Conservation (phyloP, 2,113 vertebrate genomes). For the Oryzias woworae region DNA sequence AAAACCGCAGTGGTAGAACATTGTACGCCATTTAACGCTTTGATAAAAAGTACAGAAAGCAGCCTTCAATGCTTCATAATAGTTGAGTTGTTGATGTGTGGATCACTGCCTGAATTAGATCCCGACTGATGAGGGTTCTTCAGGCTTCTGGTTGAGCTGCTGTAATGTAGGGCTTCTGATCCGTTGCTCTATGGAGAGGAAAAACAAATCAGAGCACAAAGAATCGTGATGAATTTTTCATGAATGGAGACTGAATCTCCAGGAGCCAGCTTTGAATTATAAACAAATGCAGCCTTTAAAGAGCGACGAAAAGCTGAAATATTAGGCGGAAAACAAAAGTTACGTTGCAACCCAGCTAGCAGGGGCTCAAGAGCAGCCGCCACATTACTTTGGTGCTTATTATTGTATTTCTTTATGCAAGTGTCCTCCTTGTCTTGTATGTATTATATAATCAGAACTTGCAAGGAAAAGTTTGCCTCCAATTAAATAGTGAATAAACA, state of each 20-base stretch:
- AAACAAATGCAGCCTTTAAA: slow-evolving; percentile 52
- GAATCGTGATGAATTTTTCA: slow-evolving; percentile 74
- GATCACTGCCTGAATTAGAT: slow-evolving; percentile 1
- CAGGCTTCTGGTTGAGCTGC: slow-evolving; percentile 26
- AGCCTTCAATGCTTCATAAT: slow-evolving; percentile 1
- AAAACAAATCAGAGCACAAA: slow-evolving; percentile 67
- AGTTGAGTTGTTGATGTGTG: not conserved
- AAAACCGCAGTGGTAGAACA: not conserved
- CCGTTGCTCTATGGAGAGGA: slow-evolving; percentile 25
- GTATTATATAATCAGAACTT: not conserved
- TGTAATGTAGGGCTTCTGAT: slow-evolving; percentile 27
- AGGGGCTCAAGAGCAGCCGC: slow-evolving; percentile 21
- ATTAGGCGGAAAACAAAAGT: slow-evolving; percentile 35
- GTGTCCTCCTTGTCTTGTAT: not conserved
- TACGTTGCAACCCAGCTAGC: slow-evolving; percentile 37
- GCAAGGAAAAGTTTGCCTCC: not conserved
- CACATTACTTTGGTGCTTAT: not conserved
- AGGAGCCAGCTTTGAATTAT: slow-evolving; percentile 59
- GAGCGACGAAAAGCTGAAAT: slow-evolving; percentile 28
- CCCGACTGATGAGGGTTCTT: slow-evolving; percentile 21
- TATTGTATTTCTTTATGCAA: not conserved
- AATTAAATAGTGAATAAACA: not conserved
- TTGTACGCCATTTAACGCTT: not conserved
- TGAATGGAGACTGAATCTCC: slow-evolving; percentile 42
- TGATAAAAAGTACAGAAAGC: not conserved